phyloP scores from a whole-genome alignment of 2,888 invertebrate genomes.

The Automeris io region DNA sequence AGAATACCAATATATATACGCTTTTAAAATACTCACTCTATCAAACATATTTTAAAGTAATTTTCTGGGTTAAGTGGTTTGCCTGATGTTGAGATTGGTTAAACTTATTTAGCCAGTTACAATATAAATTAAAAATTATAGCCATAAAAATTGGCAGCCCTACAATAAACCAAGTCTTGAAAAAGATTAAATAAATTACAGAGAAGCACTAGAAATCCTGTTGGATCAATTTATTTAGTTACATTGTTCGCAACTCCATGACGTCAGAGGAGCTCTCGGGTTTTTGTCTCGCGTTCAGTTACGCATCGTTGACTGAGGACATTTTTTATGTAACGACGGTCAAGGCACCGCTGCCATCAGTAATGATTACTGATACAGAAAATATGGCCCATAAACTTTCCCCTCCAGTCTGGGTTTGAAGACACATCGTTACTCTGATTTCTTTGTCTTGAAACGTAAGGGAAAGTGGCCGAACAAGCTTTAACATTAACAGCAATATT shows the following conservation, averaged over 20 bases:
- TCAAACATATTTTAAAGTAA: no score
- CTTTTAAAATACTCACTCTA: no score
- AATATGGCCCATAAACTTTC: slow-evolving; percentile 1
- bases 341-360: neutral
- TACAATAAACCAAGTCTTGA: neutral
- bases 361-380: neutral
- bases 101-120: neutral
- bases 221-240: neutral
- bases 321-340: neutral
- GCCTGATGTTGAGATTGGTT: no score
- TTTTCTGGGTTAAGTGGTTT: no score
- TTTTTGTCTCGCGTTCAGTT: neutral
- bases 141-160: neutral
- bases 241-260: neutral
- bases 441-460: neutral
- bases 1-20: no score
- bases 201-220: neutral
- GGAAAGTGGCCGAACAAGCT: no score
- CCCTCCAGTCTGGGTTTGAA: neutral
- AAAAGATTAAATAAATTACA: slow-evolving; percentile 1
- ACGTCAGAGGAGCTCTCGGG: neutral
- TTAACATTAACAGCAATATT: no score
- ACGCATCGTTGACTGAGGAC: neutral
- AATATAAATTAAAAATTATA: neutral
- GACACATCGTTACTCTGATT: slow-evolving; percentile 1